phyloP scores from a whole-genome alignment of 1,140 invertebrate genomes.

The Drosophila sp. region DNA sequence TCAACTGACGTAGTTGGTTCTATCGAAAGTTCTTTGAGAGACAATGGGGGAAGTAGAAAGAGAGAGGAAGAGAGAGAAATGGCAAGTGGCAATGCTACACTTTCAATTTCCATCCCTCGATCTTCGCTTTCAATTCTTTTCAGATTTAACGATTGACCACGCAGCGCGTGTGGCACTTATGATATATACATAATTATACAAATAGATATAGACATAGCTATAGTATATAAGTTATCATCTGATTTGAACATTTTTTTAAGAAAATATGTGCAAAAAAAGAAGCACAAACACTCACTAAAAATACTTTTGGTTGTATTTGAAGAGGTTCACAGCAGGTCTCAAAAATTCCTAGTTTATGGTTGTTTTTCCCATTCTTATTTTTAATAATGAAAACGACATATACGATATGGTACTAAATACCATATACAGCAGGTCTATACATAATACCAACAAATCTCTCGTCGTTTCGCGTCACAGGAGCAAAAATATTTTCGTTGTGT shows the following conservation, averaged over 20 bases:
- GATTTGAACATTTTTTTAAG: slow-evolving; percentile 53
- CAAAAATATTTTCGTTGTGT: slow-evolving; percentile 54
- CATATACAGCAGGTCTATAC: slow-evolving; percentile 13
- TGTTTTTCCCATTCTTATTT: background rate
- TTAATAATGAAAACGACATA: slow-evolving; percentile 33
- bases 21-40: background rate
- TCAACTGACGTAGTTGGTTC: slow-evolving; percentile 30
- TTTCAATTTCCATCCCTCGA: slow-evolving; percentile 2
- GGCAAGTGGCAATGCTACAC: slow-evolving; percentile 26
- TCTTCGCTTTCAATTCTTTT: slow-evolving; percentile 10
- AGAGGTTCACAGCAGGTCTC: slow-evolving; percentile 18
- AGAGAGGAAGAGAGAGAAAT: background rate
- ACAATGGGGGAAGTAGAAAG: background rate
- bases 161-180: slow-evolving; percentile 55
- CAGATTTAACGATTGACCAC: slow-evolving; percentile 33
- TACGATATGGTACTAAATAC: slow-evolving; percentile 4
- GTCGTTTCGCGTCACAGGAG: slow-evolving; percentile 59
- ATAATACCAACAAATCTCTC: slow-evolving; percentile 33
- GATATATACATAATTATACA: slow-evolving; percentile 28
- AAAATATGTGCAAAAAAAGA: slow-evolving; percentile 10
- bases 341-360: slow-evolving; percentile 11
- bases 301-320: slow-evolving; percentile 34
- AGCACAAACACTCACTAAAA: slow-evolving; percentile 23
- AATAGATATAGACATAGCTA: slow-evolving; percentile 17
- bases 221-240: slow-evolving; percentile 17